These are phyloP conservation scores for Protodeltote pygarga DNA, from an alignment of 2,888 invertebrate genomes.

Conservation along the genomic window DNA sequence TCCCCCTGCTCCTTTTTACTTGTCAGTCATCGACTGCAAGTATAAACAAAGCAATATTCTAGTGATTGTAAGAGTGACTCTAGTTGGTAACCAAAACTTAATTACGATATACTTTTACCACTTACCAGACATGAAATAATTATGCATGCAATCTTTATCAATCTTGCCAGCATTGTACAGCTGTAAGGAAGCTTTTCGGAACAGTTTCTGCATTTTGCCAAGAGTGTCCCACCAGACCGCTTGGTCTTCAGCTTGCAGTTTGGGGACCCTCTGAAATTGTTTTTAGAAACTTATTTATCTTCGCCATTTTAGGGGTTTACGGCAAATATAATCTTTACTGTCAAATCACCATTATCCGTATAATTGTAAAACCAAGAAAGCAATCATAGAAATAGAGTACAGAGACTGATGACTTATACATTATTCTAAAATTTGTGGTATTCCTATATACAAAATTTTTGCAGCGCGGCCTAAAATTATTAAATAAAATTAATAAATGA, in stretches of 20 bases:
- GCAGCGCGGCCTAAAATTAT: too few species aligned
- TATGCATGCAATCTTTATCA: constrained; percentile 97
- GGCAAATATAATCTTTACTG: too few species aligned
- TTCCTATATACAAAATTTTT: too few species aligned
- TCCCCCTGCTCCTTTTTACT: too few species aligned
- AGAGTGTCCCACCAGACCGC: constrained; percentile 99
- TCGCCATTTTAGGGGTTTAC: background rate
- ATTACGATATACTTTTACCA: background rate
- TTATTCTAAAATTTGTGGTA: too few species aligned
- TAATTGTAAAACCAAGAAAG: too few species aligned
- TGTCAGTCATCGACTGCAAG: too few species aligned
- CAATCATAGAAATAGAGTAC: too few species aligned
- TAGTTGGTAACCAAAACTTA: background rate
- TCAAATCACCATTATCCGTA: too few species aligned
- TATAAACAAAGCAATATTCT: too few species aligned
- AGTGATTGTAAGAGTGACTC: background rate
- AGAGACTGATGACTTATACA: too few species aligned
- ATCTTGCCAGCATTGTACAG: constrained; percentile 94
- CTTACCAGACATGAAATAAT: constrained; percentile 99
- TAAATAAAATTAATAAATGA: too few species aligned
- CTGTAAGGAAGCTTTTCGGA: constrained; percentile 96
- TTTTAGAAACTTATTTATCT: background rate
- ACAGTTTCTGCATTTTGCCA: constrained; percentile 97
- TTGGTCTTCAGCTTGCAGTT: constrained; percentile 98
- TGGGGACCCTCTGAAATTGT: constrained; percentile 94